Evolutionary conservation across 2,888 invertebrate genomes (phyloP).

Genomic region (Strigamia crassipes): DNA sequence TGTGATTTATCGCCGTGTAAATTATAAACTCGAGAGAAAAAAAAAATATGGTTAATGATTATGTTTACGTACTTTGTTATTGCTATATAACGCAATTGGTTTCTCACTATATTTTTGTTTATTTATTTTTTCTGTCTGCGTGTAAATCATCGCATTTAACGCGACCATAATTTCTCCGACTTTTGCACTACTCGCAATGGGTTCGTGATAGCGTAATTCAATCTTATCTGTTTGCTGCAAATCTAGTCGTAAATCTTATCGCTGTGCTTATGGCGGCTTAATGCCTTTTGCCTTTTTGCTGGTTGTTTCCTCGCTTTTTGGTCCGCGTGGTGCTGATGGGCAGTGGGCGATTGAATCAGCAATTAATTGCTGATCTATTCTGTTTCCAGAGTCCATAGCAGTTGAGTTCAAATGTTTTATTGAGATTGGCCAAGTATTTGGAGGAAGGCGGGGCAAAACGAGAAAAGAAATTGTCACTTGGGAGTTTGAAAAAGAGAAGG

Average conservation of each 20-base stretch:
- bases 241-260: not conserved
- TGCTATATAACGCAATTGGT: not conserved
- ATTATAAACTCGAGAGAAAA: not conserved
- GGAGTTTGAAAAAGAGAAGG: not conserved
- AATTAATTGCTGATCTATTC: not conserved
- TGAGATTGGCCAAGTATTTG: no score
- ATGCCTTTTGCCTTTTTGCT: not conserved
- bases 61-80: constrained; percentile 10
- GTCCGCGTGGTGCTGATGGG: not conserved
- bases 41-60: not conserved
- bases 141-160: not conserved
- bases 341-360: not conserved
- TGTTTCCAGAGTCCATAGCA: no score
- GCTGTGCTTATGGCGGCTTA: not conserved
- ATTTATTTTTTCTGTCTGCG: not conserved
- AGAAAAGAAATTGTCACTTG: not conserved
- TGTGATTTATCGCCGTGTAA: not conserved
- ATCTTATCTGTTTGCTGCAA: constrained; percentile 2
- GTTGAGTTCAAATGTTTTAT: no score
- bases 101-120: not conserved
- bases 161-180: not conserved
- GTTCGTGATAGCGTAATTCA: not conserved
- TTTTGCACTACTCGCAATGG: constrained; percentile 10
- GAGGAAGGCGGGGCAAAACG: not conserved
- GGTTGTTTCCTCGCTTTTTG: not conserved